phyloP scores from a whole-genome alignment of 2,113 vertebrate genomes.

The Pleuronectes platessa region DNA sequence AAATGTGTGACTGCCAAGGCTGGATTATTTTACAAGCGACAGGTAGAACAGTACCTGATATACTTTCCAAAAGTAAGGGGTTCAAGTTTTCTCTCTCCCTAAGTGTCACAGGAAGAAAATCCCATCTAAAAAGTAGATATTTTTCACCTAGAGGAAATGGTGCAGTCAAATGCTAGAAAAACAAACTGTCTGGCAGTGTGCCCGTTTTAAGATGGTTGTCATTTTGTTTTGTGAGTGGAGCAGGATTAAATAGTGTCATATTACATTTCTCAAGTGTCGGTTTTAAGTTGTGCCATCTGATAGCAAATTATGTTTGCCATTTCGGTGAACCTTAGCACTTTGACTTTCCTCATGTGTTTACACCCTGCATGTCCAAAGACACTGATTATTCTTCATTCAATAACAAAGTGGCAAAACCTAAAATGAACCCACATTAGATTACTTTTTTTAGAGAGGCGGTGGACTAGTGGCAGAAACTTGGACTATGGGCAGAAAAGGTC shows the following conservation, averaged over 20 bases:
- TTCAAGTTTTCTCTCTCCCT: slow-evolving; percentile 18
- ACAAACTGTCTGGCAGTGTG: slow-evolving; percentile 1
- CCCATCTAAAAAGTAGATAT: slow-evolving; percentile 45
- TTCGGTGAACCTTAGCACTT: neutral
- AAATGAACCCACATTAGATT: neutral
- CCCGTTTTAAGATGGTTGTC: slow-evolving; percentile 33
- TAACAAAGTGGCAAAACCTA: neutral
- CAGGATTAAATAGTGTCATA: slow-evolving; percentile 16
- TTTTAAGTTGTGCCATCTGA: slow-evolving; percentile 6
- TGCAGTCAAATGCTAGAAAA: slow-evolving; percentile 8
- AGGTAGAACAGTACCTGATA: neutral
- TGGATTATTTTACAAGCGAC: neutral
- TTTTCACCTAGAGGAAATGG: slow-evolving; percentile 31
- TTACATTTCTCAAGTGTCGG: slow-evolving; percentile 18
- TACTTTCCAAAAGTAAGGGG: neutral
- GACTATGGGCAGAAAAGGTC: no score
- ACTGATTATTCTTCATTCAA: neutral
- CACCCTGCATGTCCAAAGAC: neutral
- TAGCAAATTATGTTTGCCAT: neutral
- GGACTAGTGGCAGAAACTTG: no score
- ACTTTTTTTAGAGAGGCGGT: no score
- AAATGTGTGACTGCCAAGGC: slow-evolving; percentile 17
- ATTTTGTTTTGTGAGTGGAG: slow-evolving; percentile 33
- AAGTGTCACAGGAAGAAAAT: slow-evolving; percentile 15
- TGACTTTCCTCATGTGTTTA: slow-evolving; percentile 1